Percentiles rank a stretch among this genome's conserved stretches.
Evolutionary conservation across 2,797 vertebrate species (phyloP).

Genomic region (Myiotriccus ornatus): DNA sequence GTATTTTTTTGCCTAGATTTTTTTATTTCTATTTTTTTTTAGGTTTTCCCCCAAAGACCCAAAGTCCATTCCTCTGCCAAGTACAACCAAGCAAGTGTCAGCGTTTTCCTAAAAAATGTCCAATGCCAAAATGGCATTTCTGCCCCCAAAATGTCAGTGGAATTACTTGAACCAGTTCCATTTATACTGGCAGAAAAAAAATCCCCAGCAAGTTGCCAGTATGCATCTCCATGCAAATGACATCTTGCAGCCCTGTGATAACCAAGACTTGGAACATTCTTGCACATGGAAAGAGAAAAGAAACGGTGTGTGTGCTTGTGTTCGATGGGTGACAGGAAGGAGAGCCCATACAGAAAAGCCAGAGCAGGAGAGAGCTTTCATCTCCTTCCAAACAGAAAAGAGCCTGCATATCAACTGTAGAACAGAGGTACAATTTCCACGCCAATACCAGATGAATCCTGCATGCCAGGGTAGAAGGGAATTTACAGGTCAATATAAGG

Average conservation of each 20-base stretch:
- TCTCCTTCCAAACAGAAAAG: conserved; percentile 51
- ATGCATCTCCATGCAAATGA: conserved; percentile 3
- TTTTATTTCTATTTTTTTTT: neutral
- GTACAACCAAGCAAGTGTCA: neutral
- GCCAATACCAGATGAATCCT: conserved; percentile 35
- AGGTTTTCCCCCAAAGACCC: neutral
- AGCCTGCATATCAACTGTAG: conserved; percentile 50
- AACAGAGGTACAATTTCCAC: conserved; percentile 50
- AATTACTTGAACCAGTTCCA: neutral
- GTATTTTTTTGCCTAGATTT: neutral
- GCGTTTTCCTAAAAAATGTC: neutral
- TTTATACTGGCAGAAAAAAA: neutral
- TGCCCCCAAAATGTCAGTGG: neutral
- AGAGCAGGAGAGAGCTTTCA: conserved; percentile 43
- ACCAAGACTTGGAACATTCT: conserved; percentile 43
- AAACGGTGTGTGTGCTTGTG: neutral
- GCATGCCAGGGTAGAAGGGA: neutral
- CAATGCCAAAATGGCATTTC: neutral
- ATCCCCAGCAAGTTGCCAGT: neutral
- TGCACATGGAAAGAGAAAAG: neutral
- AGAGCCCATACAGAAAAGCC: conserved; percentile 12
- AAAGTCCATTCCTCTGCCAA: neutral
- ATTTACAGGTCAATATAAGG: conserved; percentile 39
- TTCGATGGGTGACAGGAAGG: neutral
- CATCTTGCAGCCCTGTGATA: conserved; percentile 56